Evolutionary conservation across 92 coral and sea anemone species (phyloP), one percentile per base, ranked within the genome.

Genomic region (Phenganax marumi): DNA sequence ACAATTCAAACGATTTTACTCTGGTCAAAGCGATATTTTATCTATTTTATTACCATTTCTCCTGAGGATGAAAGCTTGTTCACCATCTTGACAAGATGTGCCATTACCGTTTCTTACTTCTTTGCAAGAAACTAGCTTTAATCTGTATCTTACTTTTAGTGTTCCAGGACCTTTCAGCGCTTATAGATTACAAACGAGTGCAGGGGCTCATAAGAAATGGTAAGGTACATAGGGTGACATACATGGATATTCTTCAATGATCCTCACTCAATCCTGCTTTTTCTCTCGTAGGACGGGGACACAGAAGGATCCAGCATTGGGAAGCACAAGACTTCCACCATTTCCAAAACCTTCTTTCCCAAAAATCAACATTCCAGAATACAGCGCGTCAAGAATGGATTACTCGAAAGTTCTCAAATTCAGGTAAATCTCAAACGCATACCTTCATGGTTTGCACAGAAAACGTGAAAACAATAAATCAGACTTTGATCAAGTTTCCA

Each of bases 311-410:
- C 77, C 85, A 14, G 85, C 89, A 26, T 85, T 89, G 43, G 97
- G 97, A 22, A 91, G 97, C 55, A 91, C 97, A 47, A 86, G 97
- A 12, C 89, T 92, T 0, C 98, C 98, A 11, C 92, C 97, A 7
- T 73, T 95, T 19, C 97, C 98, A 51, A 89, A 90, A 86, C 98
- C 93, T 0, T 81, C 87, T 17, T 89, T 92, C 18, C 98, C 98
- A 22, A 91, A 88, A 79, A 90, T 95, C 80, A 83, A 82, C 69
- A 90, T 90, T 22, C 89, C 95, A 51, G 73, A 84, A 13, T 95
- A 89, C 85, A 93, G 91, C 52, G 95, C 98, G 7, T 85, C 87
- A 68, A 90, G 68, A 78, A 95, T 95, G 98, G 91, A 90, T 8
- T 92, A 85, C 74, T 90, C 93, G 33, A 89, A 87, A 50, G 82